Conservation (phyloP, 1,140 invertebrate genomes). For the Zaprionus camerounensis region DNA sequence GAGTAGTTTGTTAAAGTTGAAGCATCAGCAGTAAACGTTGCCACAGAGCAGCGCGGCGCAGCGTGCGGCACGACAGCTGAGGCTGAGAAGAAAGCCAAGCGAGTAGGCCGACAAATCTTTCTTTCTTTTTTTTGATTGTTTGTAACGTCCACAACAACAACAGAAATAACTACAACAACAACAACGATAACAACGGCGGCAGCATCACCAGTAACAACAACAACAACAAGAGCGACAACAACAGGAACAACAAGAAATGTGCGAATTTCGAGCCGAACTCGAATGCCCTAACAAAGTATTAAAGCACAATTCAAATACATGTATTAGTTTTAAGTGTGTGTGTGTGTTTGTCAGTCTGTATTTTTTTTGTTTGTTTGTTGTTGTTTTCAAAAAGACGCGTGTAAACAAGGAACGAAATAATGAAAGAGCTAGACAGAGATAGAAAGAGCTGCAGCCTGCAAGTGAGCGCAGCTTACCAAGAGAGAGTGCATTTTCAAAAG, state of each 20-base stretch:
- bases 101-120: conserved; percentile 34
- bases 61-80: conserved; percentile 11
- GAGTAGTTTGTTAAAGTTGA: conserved; percentile 63
- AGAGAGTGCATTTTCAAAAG: not conserved
- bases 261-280: conserved; percentile 29
- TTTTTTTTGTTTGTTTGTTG: conserved; percentile 29
- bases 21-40: conserved; percentile 19
- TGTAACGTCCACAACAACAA: conserved; percentile 23
- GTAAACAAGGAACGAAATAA: conserved; percentile 22
- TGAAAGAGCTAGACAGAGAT: not conserved
- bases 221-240: conserved; percentile 7
- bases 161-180: conserved; percentile 18
- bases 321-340: conserved; percentile 22
- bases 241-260: conserved; percentile 10
- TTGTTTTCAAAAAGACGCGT: conserved; percentile 34
- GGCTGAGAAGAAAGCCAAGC: conserved; percentile 36
- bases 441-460: not conserved
- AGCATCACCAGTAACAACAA: conserved; percentile 17
- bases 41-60: conserved; percentile 9
- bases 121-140: conserved; percentile 35
- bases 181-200: conserved; percentile 13
- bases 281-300: conserved; percentile 21
- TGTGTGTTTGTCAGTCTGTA: conserved; percentile 11
- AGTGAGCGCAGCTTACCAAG: not conserved
- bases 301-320: conserved; percentile 19